A percentile compares a stretch with the other conserved stretches of the same genome.
These are phyloP conservation scores for Hemibagrus wyckioides DNA, from an alignment of 2,113 vertebrate species.

Conservation along the genomic window DNA sequence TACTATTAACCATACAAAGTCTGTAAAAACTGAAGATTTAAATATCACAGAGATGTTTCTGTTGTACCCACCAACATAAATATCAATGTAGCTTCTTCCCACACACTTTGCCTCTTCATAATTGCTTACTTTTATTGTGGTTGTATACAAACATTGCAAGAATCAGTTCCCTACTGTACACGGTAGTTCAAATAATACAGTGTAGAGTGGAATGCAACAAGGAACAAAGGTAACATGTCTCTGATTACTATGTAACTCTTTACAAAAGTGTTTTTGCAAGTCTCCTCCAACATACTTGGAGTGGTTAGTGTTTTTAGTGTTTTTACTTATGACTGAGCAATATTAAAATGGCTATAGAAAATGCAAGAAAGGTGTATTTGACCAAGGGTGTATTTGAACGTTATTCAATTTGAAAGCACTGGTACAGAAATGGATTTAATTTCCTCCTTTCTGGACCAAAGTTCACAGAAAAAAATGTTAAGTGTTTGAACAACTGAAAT, in stretches of 20 bases:
- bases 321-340: conserved; percentile 50
- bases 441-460: conserved; percentile 52
- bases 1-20: conserved; percentile 46
- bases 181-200: conserved; percentile 57
- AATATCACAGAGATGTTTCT: conserved; percentile 63
- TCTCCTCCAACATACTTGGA: conserved; percentile 33
- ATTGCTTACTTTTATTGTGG: conserved; percentile 60
- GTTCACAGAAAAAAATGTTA: conserved; percentile 35
- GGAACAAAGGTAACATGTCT: conserved; percentile 46
- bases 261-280: conserved; percentile 47
- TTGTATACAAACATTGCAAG: conserved; percentile 52
- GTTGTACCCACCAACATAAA: conserved; percentile 58
- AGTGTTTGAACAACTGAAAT: conserved; percentile 38
- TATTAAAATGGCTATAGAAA: conserved; percentile 55
- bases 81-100: conserved; percentile 63
- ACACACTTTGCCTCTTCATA: conserved; percentile 48
- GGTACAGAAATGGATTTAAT: conserved; percentile 18
- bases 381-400: conserved; percentile 41
- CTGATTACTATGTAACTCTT: conserved; percentile 51
- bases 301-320: conserved; percentile 48
- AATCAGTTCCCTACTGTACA: conserved; percentile 47
- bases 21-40: conserved; percentile 54
- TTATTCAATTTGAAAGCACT: conserved; percentile 40
- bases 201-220: conserved; percentile 44
- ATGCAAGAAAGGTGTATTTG: conserved; percentile 25